Percentiles rank a stretch among this genome's conserved stretches.
phyloP scores from a whole-genome alignment of 2,113 vertebrate species.

The Eretmochelys imbricata region DNA sequence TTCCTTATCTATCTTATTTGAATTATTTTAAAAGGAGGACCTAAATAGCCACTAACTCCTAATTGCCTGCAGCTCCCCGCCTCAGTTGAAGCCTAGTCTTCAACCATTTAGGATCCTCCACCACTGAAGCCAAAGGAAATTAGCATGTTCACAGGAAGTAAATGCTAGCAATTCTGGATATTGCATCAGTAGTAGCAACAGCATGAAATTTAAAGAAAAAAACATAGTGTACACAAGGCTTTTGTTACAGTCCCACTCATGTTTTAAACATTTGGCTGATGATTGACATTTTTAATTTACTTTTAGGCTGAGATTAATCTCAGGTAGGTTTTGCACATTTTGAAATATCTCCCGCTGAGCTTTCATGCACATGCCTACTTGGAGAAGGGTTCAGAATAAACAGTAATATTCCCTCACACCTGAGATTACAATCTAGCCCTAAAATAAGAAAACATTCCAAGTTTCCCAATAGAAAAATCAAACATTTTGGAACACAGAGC shows the following conservation, averaged over 20 bases:
- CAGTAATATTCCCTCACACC: neutral
- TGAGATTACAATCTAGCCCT: neutral
- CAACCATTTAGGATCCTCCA: neutral
- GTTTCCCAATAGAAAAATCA: neutral
- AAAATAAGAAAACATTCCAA: neutral
- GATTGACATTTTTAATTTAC: neutral
- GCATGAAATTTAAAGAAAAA: neutral
- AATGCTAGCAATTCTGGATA: neutral
- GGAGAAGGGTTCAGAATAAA: neutral
- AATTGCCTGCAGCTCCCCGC: neutral
- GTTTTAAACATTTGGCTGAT: neutral
- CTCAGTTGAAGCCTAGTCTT: neutral
- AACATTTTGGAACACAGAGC: neutral
- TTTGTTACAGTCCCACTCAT: neutral
- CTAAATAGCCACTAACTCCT: neutral
- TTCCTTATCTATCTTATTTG: neutral
- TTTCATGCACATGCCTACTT: rapidly evolving
- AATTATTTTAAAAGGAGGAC: neutral
- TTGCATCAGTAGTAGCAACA: neutral
- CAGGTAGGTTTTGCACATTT: neutral
- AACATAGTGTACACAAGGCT: neutral
- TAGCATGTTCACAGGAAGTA: neutral
- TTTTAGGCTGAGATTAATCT: neutral
- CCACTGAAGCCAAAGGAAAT: neutral
- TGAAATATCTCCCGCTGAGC: neutral